Percentiles rank a stretch among this genome's conserved stretches.
Evolutionary conservation across 2,888 invertebrate genomes (phyloP).

Genomic region (Dastarcus helophoroides): DNA sequence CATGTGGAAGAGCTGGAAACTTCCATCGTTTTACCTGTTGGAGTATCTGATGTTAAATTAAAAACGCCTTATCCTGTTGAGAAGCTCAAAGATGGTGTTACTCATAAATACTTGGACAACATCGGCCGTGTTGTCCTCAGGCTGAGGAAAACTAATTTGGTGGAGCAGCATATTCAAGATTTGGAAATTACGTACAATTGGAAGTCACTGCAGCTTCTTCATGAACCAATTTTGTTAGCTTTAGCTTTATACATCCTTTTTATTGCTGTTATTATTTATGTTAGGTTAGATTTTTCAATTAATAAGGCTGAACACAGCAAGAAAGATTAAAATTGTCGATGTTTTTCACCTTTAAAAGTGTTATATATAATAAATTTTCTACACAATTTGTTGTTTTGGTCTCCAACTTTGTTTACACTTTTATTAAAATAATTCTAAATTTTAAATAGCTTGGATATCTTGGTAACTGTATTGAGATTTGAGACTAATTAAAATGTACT

Average conservation of each 20-base stretch:
- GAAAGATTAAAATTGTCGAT: constrained; percentile 34
- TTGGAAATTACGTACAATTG: constrained; percentile 85
- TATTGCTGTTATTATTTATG: constrained; percentile 82
- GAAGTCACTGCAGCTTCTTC: constrained; percentile 73
- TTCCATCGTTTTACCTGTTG: constrained; percentile 89
- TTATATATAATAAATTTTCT: too few relatives aligned
- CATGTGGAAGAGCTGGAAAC: constrained; percentile 80
- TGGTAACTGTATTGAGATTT: too few relatives aligned
- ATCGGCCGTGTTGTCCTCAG: constrained; percentile 83
- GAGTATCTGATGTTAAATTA: constrained; percentile 69
- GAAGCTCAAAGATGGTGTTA: constrained; percentile 60
- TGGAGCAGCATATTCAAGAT: constrained; percentile 93
- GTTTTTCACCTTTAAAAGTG: too few relatives aligned
- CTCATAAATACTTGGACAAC: constrained; percentile 91
- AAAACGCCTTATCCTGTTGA: constrained; percentile 72
- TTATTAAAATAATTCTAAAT: too few relatives aligned
- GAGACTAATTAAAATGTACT: too few relatives aligned
- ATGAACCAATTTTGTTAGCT: constrained; percentile 86
- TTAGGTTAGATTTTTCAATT: constrained; percentile 93
- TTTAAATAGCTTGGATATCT: too few relatives aligned
- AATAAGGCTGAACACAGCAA: constrained; percentile 40
- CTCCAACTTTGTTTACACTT: too few relatives aligned
- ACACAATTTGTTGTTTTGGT: too few relatives aligned
- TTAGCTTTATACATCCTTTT: constrained; percentile 83
- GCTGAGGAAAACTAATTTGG: constrained; percentile 72